Evolutionary conservation across 2,888 invertebrate genomes (phyloP).

Genomic region (Drosophila flavopinicola): DNA sequence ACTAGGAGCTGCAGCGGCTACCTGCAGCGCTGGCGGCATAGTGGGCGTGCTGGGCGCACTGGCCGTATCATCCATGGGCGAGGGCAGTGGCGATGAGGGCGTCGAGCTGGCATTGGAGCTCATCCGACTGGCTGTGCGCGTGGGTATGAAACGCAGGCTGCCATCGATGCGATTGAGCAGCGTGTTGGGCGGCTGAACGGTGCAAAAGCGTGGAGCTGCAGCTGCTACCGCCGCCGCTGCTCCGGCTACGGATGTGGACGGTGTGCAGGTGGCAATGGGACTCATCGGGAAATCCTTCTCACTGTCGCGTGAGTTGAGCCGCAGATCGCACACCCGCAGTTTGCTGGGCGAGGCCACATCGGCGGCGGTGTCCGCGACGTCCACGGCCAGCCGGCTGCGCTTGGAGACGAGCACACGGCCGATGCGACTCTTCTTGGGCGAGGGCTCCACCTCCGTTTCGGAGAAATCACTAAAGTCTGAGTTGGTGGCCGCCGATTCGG

Average conservation of each 20-base stretch:
- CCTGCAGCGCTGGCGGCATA: conserved; percentile 34
- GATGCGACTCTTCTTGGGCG: conserved; percentile 88
- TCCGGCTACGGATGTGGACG: conserved; percentile 53
- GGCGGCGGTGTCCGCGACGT: conserved; percentile 82
- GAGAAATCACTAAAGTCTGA: conserved; percentile 86
- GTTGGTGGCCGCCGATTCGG: conserved; percentile 82
- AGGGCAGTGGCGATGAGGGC: conserved; percentile 74
- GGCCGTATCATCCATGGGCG: conserved; percentile 77
- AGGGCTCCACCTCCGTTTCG: conserved; percentile 89
- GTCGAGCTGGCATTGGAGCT: conserved; percentile 73
- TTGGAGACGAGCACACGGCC: conserved; percentile 85
- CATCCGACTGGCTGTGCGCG: conserved; percentile 61
- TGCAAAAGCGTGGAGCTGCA: conserved; percentile 59
- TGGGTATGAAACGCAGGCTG: conserved; percentile 62
- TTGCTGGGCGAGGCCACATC: conserved; percentile 89
- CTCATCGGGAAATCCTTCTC: conserved; percentile 84
- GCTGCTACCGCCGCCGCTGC: conserved; percentile 6
- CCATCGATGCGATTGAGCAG: conserved; percentile 71
- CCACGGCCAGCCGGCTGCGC: conserved; percentile 83
- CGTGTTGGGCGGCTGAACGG: conserved; percentile 72
- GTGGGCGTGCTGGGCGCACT: conserved; percentile 66
- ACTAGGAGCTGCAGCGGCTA: conserved; percentile 39
- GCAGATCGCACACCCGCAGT: conserved; percentile 88
- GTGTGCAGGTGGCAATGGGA: conserved; percentile 54
- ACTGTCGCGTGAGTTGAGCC: conserved; percentile 87